These are phyloP conservation scores for Scaptomyza caliginosa DNA, from an alignment of 2,888 invertebrate species.

Conservation along the genomic window DNA sequence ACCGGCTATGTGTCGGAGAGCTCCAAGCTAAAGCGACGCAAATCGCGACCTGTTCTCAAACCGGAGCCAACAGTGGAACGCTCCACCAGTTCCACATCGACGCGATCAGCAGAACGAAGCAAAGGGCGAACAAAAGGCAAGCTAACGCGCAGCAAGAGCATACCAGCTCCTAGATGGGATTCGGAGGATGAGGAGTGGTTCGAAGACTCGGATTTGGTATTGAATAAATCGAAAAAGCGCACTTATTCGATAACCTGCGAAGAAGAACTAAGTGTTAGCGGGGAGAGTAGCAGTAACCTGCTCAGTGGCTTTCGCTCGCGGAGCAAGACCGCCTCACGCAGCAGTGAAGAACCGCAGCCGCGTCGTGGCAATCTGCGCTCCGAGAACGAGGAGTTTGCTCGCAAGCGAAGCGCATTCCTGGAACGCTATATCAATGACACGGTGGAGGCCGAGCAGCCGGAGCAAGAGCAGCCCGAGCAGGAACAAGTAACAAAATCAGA, in stretches of 20 bases:
- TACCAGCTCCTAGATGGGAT: conserved; percentile 44
- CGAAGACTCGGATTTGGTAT: not conserved
- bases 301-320: conserved; percentile 64
- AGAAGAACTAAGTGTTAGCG: conserved; percentile 37
- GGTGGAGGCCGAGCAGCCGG: conserved; percentile 24
- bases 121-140: not conserved
- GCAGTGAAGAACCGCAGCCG: conserved; percentile 50
- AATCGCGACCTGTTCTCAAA: conserved; percentile 40
- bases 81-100: conserved; percentile 32
- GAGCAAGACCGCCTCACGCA: conserved; percentile 77
- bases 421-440: conserved; percentile 84
- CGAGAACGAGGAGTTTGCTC: conserved; percentile 87
- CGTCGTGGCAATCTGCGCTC: conserved; percentile 86
- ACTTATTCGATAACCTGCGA: conserved; percentile 50
- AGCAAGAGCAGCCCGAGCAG: conserved; percentile 18
- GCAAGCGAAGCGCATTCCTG: conserved; percentile 87
- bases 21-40: conserved; percentile 84
- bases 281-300: conserved; percentile 49
- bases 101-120: conserved; percentile 1
- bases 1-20: conserved; percentile 85
- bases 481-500: conserved; percentile 8
- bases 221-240: conserved; percentile 13
- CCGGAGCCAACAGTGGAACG: not conserved
- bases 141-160: conserved; percentile 63
- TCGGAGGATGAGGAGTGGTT: conserved; percentile 35